A percentile compares a stretch with the other conserved stretches of the same genome.
Conservation (phyloP, 2,113 vertebrate species). For the Hyperopisus bebe region DNA sequence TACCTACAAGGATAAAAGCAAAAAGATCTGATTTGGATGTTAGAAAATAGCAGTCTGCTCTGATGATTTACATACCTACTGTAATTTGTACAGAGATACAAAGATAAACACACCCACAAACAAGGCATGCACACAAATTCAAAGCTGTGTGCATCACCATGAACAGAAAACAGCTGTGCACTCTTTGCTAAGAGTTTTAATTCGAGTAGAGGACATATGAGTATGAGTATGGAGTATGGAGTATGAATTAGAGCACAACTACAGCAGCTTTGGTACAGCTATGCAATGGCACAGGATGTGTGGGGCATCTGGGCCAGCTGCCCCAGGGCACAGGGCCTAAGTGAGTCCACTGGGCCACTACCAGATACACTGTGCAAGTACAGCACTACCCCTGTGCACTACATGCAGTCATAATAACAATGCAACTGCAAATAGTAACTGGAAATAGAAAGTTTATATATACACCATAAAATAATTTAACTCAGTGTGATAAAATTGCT, state of each 20-base stretch:
- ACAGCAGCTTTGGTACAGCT: not conserved
- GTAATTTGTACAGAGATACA: not conserved
- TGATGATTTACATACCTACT: not conserved
- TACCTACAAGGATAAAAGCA: conserved; percentile 52
- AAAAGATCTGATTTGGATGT: not conserved
- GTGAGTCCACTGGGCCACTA: not conserved
- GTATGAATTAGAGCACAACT: not conserved
- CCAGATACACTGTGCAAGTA: not conserved
- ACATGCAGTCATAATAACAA: not conserved
- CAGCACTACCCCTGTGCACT: not conserved
- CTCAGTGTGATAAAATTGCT: not conserved
- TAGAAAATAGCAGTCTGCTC: not conserved
- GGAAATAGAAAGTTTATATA: not conserved
- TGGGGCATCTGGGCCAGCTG: not conserved
- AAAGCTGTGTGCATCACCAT: not conserved
- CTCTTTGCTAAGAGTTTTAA: not conserved
- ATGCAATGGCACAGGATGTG: not conserved
- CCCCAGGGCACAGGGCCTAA: not conserved
- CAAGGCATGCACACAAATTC: not conserved
- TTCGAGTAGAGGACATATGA: not conserved
- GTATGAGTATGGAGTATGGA: too few relatives aligned
- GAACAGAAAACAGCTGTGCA: not conserved
- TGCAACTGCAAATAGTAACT: not conserved
- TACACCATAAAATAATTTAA: not conserved
- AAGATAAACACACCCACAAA: not conserved